Percentiles rank a stretch among this genome's conserved stretches.
phyloP scores from a whole-genome alignment of 2,797 vertebrate species.

The Gambusia yucatana region DNA sequence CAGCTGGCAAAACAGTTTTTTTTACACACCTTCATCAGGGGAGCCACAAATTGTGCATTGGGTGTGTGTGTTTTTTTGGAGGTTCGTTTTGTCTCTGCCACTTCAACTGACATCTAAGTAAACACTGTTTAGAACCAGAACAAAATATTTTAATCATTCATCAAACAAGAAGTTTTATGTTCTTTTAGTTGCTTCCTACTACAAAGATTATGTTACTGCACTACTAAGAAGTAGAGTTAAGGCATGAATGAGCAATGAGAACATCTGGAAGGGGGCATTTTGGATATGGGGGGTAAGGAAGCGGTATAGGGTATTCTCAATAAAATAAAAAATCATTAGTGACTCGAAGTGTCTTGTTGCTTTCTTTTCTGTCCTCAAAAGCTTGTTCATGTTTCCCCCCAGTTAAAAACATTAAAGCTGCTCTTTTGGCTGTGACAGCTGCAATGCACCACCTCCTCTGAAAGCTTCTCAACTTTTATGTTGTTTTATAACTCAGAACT shows the following conservation, averaged over 20 bases:
- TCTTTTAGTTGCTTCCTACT: neutral
- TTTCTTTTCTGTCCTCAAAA: neutral
- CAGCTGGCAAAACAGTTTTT: neutral
- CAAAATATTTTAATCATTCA: neutral
- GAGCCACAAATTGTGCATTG: neutral
- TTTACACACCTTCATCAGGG: neutral
- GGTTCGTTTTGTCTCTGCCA: neutral
- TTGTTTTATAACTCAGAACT: slow-evolving; percentile 53
- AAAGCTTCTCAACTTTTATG: slow-evolving; percentile 43
- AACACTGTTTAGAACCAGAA: neutral
- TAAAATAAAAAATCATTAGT: neutral
- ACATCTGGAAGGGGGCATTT: neutral
- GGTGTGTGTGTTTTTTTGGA: neutral
- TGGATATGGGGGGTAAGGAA: neutral
- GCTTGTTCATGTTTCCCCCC: slow-evolving; percentile 8
- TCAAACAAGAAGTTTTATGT: neutral
- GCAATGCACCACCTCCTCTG: slow-evolving; percentile 56
- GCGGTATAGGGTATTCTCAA: neutral
- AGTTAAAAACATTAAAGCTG: slow-evolving; percentile 37
- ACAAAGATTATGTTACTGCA: neutral
- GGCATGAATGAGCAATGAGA: neutral
- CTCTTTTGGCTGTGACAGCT: slow-evolving; percentile 61
- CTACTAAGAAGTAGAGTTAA: neutral
- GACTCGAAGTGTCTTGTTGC: neutral
- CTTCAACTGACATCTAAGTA: neutral